Conservation (phyloP, 2,113 vertebrate genomes). For the Podarcis cretensis region DNA sequence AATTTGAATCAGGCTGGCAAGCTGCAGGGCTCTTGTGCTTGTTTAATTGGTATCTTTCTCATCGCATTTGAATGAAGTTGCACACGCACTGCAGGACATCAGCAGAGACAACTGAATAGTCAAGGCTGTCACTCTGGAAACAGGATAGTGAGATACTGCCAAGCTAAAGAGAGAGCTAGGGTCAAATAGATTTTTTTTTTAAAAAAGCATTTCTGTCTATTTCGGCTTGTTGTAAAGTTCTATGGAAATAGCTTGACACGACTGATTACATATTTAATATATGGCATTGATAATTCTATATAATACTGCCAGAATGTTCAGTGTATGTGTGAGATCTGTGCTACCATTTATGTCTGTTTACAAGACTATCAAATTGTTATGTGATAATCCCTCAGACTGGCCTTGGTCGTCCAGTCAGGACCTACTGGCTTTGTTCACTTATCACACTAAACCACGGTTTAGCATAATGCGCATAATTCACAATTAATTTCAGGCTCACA, state of each 20-base stretch:
- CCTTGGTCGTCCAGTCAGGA: not conserved
- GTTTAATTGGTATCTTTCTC: constrained; percentile 74
- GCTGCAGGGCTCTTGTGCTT: constrained; percentile 58
- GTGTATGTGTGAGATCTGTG: not conserved
- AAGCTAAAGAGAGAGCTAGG: constrained; percentile 6
- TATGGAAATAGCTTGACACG: constrained; percentile 21
- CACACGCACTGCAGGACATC: constrained; percentile 62
- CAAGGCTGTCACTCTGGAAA: constrained; percentile 55
- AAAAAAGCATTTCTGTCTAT: not conserved
- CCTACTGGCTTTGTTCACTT: not conserved
- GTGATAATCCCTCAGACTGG: not conserved
- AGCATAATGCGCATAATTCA: too few species aligned
- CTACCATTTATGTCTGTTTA: not conserved
- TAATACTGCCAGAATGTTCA: not conserved
- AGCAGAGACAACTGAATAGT: constrained; percentile 63
- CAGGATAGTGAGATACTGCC: constrained; percentile 40
- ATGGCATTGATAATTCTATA: not conserved
- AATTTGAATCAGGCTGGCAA: constrained; percentile 71
- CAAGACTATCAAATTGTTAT: not conserved
- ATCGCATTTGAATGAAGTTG: constrained; percentile 69
- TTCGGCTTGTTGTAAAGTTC: constrained; percentile 6
- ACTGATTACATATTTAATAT: not conserved
- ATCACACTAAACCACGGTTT: not conserved
- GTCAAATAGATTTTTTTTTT: not conserved
- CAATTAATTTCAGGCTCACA: too few species aligned